Evolutionary conservation across 1,140 invertebrate species (phyloP), one percentile per base, ranked within the genome.

Genomic region (Drosophila cardini): DNA sequence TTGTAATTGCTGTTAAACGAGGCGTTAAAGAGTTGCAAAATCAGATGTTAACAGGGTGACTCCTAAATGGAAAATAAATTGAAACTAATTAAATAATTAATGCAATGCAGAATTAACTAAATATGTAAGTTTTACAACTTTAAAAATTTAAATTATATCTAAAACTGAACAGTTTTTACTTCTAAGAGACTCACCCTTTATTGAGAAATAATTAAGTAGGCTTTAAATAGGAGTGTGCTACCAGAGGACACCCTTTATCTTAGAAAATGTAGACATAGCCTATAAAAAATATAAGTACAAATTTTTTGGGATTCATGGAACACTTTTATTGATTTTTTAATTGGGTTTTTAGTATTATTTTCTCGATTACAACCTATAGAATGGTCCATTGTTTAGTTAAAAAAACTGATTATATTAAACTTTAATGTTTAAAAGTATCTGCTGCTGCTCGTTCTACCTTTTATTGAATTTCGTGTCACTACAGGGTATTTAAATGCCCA

Each of bases 1-100:
- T 84, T 82, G 76, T 69, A 83, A 83, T 83, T 65, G 78, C 56
- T 26, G 30, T 42, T 45, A 46, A 73, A 72, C 80, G 75, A 38
- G 38, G 55, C 80, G 69, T 46, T 32, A 82, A 78, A 83, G 71
- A 84, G 80, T 67, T 72, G 53, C 58, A 43, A 79, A 68, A 61
- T 70, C 21, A 71, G 48, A 34, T 9, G 4, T 45, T 38, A n/a
- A 34, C 71, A 61, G 71, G 71, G 71, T 73, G 71, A 60, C 40
- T 15, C 26, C n/a, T 26, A 13, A 62, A 40, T 15, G 16, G 30
- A 40, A 9, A 15, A 34, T 15, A 11, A 7, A 4, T 34, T 26
- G 38, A 36, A 26, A 11, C 30, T n/a, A n/a, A n/a, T n/a, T n/a
- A n/a, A n/a, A n/a, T n/a, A 40, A 38, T 4, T 15, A 9, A 18